Evolutionary conservation across 1,140 invertebrate genomes (phyloP).

Genomic region (Hyles euphorbiae): DNA sequence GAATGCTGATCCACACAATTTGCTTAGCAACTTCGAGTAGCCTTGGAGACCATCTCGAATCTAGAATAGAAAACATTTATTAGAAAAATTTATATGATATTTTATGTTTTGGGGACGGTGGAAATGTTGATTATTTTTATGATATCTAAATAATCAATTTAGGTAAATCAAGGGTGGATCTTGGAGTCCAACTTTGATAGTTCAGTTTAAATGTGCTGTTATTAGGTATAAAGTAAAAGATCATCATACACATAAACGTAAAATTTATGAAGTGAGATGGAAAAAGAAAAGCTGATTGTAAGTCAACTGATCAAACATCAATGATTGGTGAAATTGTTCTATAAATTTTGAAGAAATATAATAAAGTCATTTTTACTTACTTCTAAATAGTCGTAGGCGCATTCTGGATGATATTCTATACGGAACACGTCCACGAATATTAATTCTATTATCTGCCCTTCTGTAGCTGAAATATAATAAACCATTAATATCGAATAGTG

Average conservation of each 20-base stretch:
- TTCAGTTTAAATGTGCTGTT: too few species aligned
- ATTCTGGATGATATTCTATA: slow-evolving; percentile 57
- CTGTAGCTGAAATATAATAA: slow-evolving; percentile 15
- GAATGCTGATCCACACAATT: slow-evolving; percentile 53
- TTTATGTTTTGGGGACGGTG: background rate
- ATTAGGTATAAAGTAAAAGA: too few species aligned
- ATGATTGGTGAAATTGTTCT: too few species aligned
- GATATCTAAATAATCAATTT: too few species aligned
- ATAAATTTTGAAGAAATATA: too few species aligned
- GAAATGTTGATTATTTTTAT: too few species aligned
- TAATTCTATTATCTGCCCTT: slow-evolving; percentile 41
- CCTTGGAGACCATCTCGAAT: slow-evolving; percentile 56
- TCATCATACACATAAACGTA: too few species aligned
- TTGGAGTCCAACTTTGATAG: too few species aligned
- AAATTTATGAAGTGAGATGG: too few species aligned
- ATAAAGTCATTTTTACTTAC: slow-evolving; percentile 28
- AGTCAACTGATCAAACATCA: too few species aligned
- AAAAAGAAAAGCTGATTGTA: too few species aligned
- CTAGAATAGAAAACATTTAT: slow-evolving; percentile 23
- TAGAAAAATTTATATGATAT: background rate
- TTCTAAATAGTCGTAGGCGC: slow-evolving; percentile 60
- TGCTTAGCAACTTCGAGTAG: slow-evolving; percentile 42
- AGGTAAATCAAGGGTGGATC: too few species aligned
- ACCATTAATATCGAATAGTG: background rate
- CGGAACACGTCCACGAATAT: slow-evolving; percentile 63